Evolutionary conservation across 2,797 vertebrate species (phyloP), one percentile per base, ranked within the genome.

Genomic region (Enoplosus armatus): DNA sequence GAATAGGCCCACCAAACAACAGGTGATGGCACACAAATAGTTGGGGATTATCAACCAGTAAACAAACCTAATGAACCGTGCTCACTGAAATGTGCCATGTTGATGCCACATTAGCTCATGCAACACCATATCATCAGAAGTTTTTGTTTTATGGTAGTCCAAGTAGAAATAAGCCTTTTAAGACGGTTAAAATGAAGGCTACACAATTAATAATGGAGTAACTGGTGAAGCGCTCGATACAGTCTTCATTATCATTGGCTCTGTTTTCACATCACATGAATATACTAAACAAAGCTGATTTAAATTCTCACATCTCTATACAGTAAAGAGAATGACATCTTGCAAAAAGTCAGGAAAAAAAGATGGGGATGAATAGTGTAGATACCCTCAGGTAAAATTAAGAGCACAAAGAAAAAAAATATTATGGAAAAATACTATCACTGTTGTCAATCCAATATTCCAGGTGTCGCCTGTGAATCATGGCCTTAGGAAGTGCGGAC

Each of bases 21-120:
- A 85, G 72, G 71, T 84, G 59, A 72, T 35, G 71, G 51, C 50
- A 58, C 45, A 82, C 11, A 71, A 68, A 87, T 54, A 69, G 65
- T 37, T 39, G 50, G 18, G 35, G 82, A 69, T 51, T 70, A 60
- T 48, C 22, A 69, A 53, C 65, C 71, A 67, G 64, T 71, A 73
- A 87, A 82, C 45, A 82, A 63, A 75, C 61, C 37, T 18, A 56
- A 27, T 68, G 65, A 73, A 59, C 75, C 24, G 11, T 69, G 63
- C 75, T 51, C 12, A 29, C n/a, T 41, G 58, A 69, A 69, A 66
- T 70, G 33, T 62, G 22, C 12, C 33, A 45, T 58, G 9, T 35
- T 43, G 39, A 60, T 51, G 24, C 55, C 16, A 54, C 20, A 72
- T 71, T 56, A 74, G 16, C 29, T 31, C 58, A 45, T 33, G 14